Conservation (phyloP, 2,888 invertebrate genomes). For the Lutraria lutraria region DNA sequence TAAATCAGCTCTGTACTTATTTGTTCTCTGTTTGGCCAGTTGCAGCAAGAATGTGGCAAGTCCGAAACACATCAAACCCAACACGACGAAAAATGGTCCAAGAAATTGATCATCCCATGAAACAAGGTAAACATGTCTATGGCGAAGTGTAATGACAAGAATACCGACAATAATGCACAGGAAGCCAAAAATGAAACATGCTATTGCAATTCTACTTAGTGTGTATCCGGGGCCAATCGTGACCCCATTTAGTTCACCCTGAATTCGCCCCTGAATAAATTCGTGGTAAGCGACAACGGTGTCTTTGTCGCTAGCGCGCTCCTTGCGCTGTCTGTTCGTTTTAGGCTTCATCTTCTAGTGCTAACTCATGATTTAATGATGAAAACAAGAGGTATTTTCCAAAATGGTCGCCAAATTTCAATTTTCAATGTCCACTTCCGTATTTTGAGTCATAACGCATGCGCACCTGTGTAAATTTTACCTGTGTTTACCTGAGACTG, state of each 20-base stretch:
- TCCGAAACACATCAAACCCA: conserved; percentile 75
- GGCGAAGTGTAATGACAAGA: conserved; percentile 77
- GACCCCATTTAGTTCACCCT: conserved; percentile 79
- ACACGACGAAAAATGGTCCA: conserved; percentile 80
- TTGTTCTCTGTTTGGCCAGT: conserved; percentile 76
- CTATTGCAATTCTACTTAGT: conserved; percentile 70
- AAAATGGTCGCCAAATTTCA: conserved; percentile 62
- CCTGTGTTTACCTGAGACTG: conserved; percentile 54
- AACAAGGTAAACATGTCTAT: conserved; percentile 81
- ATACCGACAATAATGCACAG: conserved; percentile 75
- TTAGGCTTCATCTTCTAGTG: conserved; percentile 59
- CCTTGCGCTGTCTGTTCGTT: conserved; percentile 55
- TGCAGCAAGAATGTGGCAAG: conserved; percentile 74
- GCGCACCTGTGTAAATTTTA: conserved; percentile 65
- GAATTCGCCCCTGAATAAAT: conserved; percentile 79
- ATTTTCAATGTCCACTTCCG: conserved; percentile 60
- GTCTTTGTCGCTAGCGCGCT: conserved; percentile 79
- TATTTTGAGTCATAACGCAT: conserved; percentile 70
- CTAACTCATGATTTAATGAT: conserved; percentile 24
- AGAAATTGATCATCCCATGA: conserved; percentile 80
- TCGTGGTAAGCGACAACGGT: conserved; percentile 83
- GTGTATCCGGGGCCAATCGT: conserved; percentile 79
- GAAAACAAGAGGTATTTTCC: conserved; percentile 16
- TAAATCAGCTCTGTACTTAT: conserved; percentile 79
- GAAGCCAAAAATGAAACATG: conserved; percentile 69